A percentile compares a stretch with the other conserved stretches of the same genome.
These are phyloP conservation scores for Paralinhomoeus sp. DNA, from an alignment of 2,888 invertebrate species.

Conservation along the genomic window DNA sequence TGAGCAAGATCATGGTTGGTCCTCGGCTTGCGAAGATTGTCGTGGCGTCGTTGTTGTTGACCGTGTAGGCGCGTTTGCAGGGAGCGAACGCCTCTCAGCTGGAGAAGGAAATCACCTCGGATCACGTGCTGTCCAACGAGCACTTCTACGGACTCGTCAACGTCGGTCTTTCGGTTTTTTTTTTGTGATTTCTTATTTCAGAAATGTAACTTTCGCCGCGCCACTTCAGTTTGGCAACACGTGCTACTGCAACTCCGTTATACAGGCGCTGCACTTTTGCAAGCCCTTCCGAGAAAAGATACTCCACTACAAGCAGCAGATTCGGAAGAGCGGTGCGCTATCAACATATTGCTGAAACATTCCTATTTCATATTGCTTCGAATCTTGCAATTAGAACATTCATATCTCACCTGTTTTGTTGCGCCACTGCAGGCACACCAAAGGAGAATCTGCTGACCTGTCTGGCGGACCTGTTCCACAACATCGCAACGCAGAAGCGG, in stretches of 20 bases:
- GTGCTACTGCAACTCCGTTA: slow-evolving; percentile 96
- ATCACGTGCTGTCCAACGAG: slow-evolving; percentile 92
- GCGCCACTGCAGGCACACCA: slow-evolving; percentile 16
- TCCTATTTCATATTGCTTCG: background rate
- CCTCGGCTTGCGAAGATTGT: no score
- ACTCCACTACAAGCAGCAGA: slow-evolving; percentile 59
- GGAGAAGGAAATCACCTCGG: slow-evolving; percentile 95
- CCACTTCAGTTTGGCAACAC: slow-evolving; percentile 70
- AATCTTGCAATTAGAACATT: background rate
- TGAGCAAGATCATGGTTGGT: no score
- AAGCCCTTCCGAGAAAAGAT: slow-evolving; percentile 96
- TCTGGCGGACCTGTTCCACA: slow-evolving; percentile 91
- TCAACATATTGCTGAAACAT: background rate
- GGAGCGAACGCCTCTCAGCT: slow-evolving; percentile 97
- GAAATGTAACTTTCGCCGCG: background rate
- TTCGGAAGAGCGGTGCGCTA: slow-evolving; percentile 24
- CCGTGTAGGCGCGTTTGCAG: slow-evolving; percentile 34
- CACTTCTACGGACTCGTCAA: slow-evolving; percentile 98
- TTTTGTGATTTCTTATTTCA: background rate
- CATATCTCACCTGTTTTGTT: background rate
- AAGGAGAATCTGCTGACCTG: slow-evolving; percentile 94
- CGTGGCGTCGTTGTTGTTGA: no score
- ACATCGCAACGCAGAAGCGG: slow-evolving; percentile 98
- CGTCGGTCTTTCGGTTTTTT: no score
- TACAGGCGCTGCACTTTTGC: slow-evolving; percentile 97